Base-by-base conservation (phyloP, 2,888 invertebrate species). In the Aphidius colemani region DNA sequence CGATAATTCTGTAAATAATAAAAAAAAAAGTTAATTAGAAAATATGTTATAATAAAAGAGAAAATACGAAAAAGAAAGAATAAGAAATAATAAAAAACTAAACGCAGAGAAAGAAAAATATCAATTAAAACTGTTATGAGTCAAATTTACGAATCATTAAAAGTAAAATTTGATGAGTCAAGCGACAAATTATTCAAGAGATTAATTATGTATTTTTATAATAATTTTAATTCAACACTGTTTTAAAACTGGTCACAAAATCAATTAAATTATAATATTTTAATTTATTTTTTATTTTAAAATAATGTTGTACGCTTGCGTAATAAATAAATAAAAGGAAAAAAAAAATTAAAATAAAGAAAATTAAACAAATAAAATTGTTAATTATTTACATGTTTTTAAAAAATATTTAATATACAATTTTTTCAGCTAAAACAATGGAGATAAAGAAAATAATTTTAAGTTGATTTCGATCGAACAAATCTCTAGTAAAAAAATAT, bases 381-480 rank as follows among this genome's bases (percentile, higher is more conserved):
- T 2, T 30, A 30, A 30, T 30, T 30, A 30, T 30, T 8, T 18
- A 50, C 8, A 18, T 18, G 13, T 18, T 18, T 18, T 18, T 18
- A 18, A 18, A 18, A 1, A 18, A 2, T 2, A 18, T 18, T 18
- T 18, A 18, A 2, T 18, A 18, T 2, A 2, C 2, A 18, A 18
- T 18, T 18, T 18, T 18, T 1, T 18, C 2, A 18, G 13, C 13
- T 18, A 18, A 0, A 18, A 18, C 2, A 18, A 18, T 18, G 66
- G 59, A 68, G 57, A 58, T 61, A 61, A 62, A 67, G 63, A 53
- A 61, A 64, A 56, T 51, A 59, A 63, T 61, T 64, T 61, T 68
- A 70, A 71, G 64, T 69, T 64, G 69, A 69, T 67, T 70, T 71
- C 66, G 66, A 58, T 60, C 65, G 59, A 50, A 46, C 55, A 63